Conservation (phyloP, 1,140 invertebrate genomes). For the Teleogryllus occipitalis region DNA sequence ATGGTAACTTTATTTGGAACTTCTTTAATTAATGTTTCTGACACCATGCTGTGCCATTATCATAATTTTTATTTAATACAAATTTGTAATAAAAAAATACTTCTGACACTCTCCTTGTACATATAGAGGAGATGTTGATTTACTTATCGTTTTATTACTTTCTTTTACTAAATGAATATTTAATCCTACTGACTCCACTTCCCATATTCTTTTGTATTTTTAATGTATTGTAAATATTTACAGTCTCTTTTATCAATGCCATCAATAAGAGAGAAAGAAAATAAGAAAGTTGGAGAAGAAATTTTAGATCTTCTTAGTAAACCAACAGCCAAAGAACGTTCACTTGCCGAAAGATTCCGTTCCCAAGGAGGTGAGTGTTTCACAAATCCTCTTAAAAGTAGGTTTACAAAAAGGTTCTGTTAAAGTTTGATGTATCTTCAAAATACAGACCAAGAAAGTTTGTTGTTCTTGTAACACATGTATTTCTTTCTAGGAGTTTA, state of each 20-base stretch:
- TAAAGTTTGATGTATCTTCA: too few species aligned
- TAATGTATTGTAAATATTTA: constrained; percentile 20
- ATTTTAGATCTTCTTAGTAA: constrained; percentile 89
- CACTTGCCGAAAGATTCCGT: constrained; percentile 85
- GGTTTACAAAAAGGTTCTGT: too few species aligned
- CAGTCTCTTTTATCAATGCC: constrained; percentile 85
- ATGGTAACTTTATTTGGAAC: constrained; percentile 56
- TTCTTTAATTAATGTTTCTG: constrained; percentile 65
- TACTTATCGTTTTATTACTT: too few species aligned
- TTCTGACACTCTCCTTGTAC: too few species aligned
- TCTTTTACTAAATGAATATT: neutral
- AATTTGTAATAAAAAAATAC: neutral
- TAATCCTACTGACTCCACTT: neutral
- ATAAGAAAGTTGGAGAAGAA: constrained; percentile 91
- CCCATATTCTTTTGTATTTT: neutral
- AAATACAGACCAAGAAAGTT: too few species aligned
- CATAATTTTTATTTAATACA: constrained; percentile 18
- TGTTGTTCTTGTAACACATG: too few species aligned
- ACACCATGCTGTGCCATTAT: constrained; percentile 6
- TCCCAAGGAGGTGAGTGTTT: constrained; percentile 69
- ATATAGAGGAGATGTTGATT: too few species aligned
- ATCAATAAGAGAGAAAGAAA: constrained; percentile 90
- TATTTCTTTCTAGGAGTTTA: too few species aligned
- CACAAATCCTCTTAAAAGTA: too few species aligned
- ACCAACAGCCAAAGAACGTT: constrained; percentile 92